phyloP scores from a whole-genome alignment of 2,888 invertebrate genomes.

The Tetragonisca angustula region DNA sequence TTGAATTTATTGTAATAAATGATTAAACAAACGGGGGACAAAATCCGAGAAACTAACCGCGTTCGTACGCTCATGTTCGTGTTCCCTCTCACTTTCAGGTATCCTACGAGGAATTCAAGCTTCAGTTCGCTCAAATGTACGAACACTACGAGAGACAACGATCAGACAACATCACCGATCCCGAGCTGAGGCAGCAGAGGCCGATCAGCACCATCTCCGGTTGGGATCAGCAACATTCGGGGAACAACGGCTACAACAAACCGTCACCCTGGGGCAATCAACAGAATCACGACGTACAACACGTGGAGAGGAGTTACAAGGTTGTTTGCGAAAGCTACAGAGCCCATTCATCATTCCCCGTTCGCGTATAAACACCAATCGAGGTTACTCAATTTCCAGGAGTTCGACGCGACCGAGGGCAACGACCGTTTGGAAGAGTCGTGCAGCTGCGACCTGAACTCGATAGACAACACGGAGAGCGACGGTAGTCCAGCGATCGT shows the following conservation, averaged over 20 bases:
- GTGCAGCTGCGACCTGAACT: conserved; percentile 84
- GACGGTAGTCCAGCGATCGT: conserved; percentile 85
- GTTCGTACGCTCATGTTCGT: conserved; percentile 7
- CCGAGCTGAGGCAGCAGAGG: conserved; percentile 94
- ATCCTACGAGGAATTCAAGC: conserved; percentile 98
- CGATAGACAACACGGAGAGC: conserved; percentile 82
- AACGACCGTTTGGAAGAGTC: conserved; percentile 82
- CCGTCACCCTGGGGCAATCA: conserved; percentile 80
- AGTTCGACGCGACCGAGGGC: conserved; percentile 78
- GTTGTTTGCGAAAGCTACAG: conserved; percentile 50
- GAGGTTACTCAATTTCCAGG: conserved; percentile 64
- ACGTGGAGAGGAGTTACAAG: conserved; percentile 80
- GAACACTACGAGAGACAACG: conserved; percentile 97
- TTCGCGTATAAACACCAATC: neutral
- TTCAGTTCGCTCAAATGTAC: conserved; percentile 99
- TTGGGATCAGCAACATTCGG: conserved; percentile 90
- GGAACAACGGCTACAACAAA: conserved; percentile 81
- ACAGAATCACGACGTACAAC: conserved; percentile 78
- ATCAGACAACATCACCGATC: conserved; percentile 97
- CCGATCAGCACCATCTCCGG: conserved; percentile 99
- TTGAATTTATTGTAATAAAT: too few species aligned
- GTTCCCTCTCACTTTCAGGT: conserved; percentile 87
- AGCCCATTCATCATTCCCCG: too few species aligned
- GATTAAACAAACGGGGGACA: neutral
- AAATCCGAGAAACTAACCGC: neutral